phyloP scores from a whole-genome alignment of 2,888 invertebrate genomes.

The Chrysomela aeneicollis region DNA sequence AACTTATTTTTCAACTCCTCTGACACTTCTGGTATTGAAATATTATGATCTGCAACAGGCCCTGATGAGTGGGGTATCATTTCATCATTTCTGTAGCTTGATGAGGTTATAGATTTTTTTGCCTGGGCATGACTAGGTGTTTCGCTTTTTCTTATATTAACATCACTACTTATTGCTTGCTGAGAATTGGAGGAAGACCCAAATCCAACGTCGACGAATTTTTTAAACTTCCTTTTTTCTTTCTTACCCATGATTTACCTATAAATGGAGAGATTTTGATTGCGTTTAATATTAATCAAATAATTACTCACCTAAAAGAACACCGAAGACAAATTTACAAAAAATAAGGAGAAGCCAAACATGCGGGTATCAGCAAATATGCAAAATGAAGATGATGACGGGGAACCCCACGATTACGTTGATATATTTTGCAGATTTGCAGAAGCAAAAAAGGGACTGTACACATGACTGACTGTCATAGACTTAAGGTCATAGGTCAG shows the following conservation, averaged over 20 bases:
- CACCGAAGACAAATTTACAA: neutral
- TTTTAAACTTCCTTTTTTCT: neutral
- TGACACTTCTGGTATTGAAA: too few relatives aligned
- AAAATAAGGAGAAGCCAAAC: neutral
- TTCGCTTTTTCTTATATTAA: neutral
- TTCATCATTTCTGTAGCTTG: too few relatives aligned
- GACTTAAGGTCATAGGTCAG: too few relatives aligned
- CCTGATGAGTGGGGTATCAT: too few relatives aligned
- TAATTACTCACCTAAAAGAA: neutral
- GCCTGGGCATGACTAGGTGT: neutral
- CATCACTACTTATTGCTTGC: neutral
- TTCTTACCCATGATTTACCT: constrained; percentile 10
- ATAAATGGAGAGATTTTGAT: neutral
- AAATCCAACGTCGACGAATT: neutral
- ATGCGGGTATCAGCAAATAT: neutral
- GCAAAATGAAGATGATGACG: neutral
- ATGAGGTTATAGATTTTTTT: too few relatives aligned
- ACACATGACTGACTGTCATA: too few relatives aligned
- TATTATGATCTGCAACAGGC: too few relatives aligned
- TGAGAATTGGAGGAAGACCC: neutral
- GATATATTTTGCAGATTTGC: too few relatives aligned
- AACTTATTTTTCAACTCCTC: too few relatives aligned
- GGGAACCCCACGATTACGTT: neutral
- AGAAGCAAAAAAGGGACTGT: too few relatives aligned
- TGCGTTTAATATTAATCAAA: neutral